Base-by-base conservation (phyloP, 2,797 vertebrate species). In the Myotis pilosus region DNA sequence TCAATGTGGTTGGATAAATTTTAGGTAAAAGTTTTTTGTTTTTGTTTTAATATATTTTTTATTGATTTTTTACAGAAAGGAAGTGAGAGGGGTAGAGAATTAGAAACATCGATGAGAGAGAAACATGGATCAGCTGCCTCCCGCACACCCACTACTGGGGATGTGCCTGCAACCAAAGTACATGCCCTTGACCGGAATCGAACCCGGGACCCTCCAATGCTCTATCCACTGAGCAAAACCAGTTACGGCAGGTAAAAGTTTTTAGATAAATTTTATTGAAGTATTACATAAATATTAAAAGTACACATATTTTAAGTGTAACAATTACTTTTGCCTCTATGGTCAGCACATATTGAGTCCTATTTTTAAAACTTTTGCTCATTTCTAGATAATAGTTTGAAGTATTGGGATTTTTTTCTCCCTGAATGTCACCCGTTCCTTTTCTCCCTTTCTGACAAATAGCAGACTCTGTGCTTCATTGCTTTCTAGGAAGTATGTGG, bases 361-460 rank as follows among this genome's bases (percentile, higher is more conserved):
- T 86, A 64, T 91, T 94, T 96, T 64, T 22, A 91, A 95, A 95
- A 74, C 44, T 30, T 85, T 94, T 95, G 68, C 68, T 49, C 94
- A 80, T 19, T 41, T 91, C 80, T 36, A 76, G 69, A 83, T 71
- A 93, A 68, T 85, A 86, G 82, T 95, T 96, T 91, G 47, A 94
- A 95, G 72, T 94, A 74, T 74, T 80, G 71, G 25, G 1, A 8
- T 41, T 74, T 83, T 55, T 81, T 68, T 60, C 36, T 66, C n/a
- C 36, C 66, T 92, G 30, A 57, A 22, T 92, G 87, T 95, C 62
- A 53, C 38, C 15, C 25, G 80, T 90, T 64, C 30, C 72, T 55
- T 74, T 85, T 80, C 78, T 87, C 30, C 41, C 28, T 87, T 95
- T 85, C 36, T 38, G 49, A 10, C 3, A 87, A 10, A 81, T 87